phyloP scores from a whole-genome alignment of 2,113 vertebrate genomes.

The Herpetotheres cachinnans region DNA sequence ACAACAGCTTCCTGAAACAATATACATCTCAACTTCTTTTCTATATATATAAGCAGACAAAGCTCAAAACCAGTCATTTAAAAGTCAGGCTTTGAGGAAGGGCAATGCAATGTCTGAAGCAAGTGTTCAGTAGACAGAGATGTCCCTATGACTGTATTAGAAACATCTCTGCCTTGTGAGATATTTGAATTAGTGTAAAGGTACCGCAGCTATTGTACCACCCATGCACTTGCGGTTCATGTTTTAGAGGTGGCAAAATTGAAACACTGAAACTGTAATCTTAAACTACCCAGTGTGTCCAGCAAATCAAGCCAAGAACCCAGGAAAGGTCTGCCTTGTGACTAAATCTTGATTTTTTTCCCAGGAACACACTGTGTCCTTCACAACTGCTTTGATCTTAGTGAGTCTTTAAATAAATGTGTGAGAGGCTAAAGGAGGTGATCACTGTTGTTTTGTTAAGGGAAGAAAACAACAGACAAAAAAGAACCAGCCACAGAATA shows the following conservation, averaged over 20 bases:
- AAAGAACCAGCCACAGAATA: neutral
- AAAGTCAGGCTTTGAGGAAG: neutral
- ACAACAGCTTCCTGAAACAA: neutral
- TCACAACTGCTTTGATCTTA: neutral
- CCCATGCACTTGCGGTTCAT: rapidly evolving
- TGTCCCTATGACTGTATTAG: neutral
- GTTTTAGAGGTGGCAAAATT: neutral
- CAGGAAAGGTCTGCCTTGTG: neutral
- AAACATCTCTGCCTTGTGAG: neutral
- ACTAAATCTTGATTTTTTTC: neutral
- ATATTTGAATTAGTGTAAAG: neutral
- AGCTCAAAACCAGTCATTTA: neutral
- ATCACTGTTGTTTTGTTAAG: neutral
- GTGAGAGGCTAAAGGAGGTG: neutral
- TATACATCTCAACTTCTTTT: neutral
- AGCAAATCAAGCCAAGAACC: neutral
- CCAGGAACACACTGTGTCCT: neutral
- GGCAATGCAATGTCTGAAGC: neutral
- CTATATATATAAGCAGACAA: neutral
- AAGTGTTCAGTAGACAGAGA: neutral
- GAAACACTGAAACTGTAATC: neutral
- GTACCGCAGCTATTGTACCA: neutral
- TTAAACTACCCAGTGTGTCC: neutral
- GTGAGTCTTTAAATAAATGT: neutral
- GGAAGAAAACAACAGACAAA: neutral